phyloP scores from a whole-genome alignment of 1,140 invertebrate species.

The Drosophila kanapiae region DNA sequence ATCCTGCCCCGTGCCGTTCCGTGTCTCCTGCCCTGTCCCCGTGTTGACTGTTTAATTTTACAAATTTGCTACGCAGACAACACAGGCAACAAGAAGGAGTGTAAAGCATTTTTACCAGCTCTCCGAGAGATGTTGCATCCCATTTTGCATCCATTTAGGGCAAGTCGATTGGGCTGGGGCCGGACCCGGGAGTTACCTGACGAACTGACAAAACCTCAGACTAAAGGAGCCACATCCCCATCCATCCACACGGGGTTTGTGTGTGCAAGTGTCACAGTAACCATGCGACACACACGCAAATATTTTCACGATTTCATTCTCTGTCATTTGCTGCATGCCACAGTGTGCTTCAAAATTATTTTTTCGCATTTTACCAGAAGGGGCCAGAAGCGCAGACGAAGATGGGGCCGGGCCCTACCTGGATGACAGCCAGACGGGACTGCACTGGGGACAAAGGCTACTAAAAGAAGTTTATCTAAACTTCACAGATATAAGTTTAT shows the following conservation, averaged over 20 bases:
- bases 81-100: slow-evolving; percentile 38
- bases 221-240: slow-evolving; percentile 10
- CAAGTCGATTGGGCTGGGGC: slow-evolving; percentile 44
- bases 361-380: slow-evolving; percentile 57
- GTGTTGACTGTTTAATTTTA: slow-evolving; percentile 83
- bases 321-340: slow-evolving; percentile 85
- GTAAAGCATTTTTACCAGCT: slow-evolving; percentile 67
- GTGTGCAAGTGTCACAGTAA: slow-evolving; percentile 79
- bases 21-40: not conserved
- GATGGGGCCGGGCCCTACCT: slow-evolving; percentile 51
- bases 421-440: slow-evolving; percentile 33
- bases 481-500: not conserved
- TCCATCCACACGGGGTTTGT: slow-evolving; percentile 27
- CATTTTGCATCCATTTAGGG: slow-evolving; percentile 79
- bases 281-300: slow-evolving; percentile 84
- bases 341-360: slow-evolving; percentile 84
- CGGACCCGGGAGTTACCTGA: slow-evolving; percentile 26
- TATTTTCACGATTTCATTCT: slow-evolving; percentile 84
- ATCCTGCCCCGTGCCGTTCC: not conserved
- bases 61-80: slow-evolving; percentile 83
- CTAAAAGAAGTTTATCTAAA: not conserved
- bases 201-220: slow-evolving; percentile 22
- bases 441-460: slow-evolving; percentile 26
- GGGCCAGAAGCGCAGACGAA: slow-evolving; percentile 22
- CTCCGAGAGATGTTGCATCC: slow-evolving; percentile 50